Evolutionary conservation across 2,113 vertebrate species (phyloP).

Genomic region (Drymodes brunneopygia): DNA sequence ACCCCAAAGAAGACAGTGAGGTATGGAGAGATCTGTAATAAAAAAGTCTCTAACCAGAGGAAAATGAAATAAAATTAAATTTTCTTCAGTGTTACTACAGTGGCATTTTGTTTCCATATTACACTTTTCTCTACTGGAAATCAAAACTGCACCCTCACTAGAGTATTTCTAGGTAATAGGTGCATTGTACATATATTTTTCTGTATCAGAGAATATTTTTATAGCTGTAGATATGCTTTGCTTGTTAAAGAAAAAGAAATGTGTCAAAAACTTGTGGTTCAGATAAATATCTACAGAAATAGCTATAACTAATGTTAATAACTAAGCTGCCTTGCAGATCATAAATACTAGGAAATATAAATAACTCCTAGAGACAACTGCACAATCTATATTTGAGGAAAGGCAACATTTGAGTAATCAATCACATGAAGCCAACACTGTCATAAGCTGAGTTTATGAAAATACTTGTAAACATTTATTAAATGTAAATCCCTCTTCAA

Average conservation of each 20-base stretch:
- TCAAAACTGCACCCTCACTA: slow-evolving; percentile 28
- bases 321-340: slow-evolving; percentile 73
- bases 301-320: slow-evolving; percentile 76
- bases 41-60: not conserved
- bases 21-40: not conserved
- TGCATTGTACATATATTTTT: slow-evolving; percentile 64
- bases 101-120: slow-evolving; percentile 38
- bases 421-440: slow-evolving; percentile 74
- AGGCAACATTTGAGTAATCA: slow-evolving; percentile 66
- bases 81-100: not conserved
- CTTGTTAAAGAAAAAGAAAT: slow-evolving; percentile 72
- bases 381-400: slow-evolving; percentile 66
- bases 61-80: not conserved
- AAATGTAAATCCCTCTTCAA: slow-evolving; percentile 80
- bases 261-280: slow-evolving; percentile 66
- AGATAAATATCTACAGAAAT: slow-evolving; percentile 75
- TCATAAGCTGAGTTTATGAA: slow-evolving; percentile 83
- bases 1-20: not conserved
- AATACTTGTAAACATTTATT: slow-evolving; percentile 85
- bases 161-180: slow-evolving; percentile 65
- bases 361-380: slow-evolving; percentile 72
- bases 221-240: slow-evolving; percentile 62
- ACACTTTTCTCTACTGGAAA: slow-evolving; percentile 25
- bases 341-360: slow-evolving; percentile 73
- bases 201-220: slow-evolving; percentile 67